These are phyloP conservation scores for Philereme transversata DNA, from an alignment of 2,888 invertebrate species.

Conservation along the genomic window DNA sequence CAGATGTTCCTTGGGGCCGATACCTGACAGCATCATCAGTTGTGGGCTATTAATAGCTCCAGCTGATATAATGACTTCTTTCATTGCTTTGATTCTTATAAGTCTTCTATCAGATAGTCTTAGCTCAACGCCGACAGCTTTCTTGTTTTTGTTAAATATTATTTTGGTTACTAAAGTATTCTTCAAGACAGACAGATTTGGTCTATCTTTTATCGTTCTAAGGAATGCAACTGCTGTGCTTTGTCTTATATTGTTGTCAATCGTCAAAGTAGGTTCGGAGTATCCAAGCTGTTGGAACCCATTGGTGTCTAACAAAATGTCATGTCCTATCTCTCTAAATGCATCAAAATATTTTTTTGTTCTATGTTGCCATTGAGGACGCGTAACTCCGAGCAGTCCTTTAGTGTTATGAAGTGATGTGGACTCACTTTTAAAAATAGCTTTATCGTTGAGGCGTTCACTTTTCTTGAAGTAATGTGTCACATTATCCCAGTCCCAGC, in stretches of 20 bases:
- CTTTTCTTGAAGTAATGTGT: slow-evolving; percentile 47
- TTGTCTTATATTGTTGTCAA: slow-evolving; percentile 86
- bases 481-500: slow-evolving; percentile 43
- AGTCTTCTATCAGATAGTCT: slow-evolving; percentile 46
- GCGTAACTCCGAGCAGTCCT: slow-evolving; percentile 38
- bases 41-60: slow-evolving; percentile 65
- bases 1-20: slow-evolving; percentile 27
- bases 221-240: slow-evolving; percentile 89
- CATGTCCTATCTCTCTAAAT: slow-evolving; percentile 59
- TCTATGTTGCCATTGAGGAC: slow-evolving; percentile 17
- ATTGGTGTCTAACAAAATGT: slow-evolving; percentile 45
- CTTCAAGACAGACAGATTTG: slow-evolving; percentile 55
- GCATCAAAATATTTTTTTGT: slow-evolving; percentile 45
- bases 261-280: slow-evolving; percentile 56
- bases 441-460: slow-evolving; percentile 36
- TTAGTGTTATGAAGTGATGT: slow-evolving; percentile 26
- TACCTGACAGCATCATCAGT: slow-evolving; percentile 65
- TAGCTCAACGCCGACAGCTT: slow-evolving; percentile 60
- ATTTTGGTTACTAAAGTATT: slow-evolving; percentile 68
- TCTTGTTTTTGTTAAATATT: slow-evolving; percentile 63
- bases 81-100: slow-evolving; percentile 30
- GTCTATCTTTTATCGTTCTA: slow-evolving; percentile 54
- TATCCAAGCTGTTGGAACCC: slow-evolving; percentile 48
- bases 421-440: slow-evolving; percentile 33
- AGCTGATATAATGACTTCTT: slow-evolving; percentile 39